Conservation (phyloP, 2,797 vertebrate genomes). For the Pogonophryne albipinna region DNA sequence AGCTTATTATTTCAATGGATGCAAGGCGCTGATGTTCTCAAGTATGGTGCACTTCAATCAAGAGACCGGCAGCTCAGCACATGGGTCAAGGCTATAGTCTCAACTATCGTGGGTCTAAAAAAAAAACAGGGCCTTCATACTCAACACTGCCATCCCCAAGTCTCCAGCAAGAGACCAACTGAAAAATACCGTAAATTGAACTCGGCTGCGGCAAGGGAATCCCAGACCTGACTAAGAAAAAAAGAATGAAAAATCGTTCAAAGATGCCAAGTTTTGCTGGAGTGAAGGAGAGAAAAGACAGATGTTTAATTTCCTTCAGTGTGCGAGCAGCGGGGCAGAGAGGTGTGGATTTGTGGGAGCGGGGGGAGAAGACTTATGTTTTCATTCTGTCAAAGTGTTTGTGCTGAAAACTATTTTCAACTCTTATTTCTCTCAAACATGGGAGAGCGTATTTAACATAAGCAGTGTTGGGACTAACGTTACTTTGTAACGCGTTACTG, state of each 20-base stretch:
- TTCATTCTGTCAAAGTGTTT: slow-evolving; percentile 74
- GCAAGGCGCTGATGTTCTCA: slow-evolving; percentile 84
- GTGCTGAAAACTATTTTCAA: slow-evolving; percentile 72
- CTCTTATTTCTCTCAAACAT: slow-evolving; percentile 67
- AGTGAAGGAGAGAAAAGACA: slow-evolving; percentile 74
- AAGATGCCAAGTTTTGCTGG: slow-evolving; percentile 75
- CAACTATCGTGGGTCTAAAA: slow-evolving; percentile 55
- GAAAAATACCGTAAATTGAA: slow-evolving; percentile 68
- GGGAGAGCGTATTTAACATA: slow-evolving; percentile 75
- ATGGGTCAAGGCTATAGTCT: slow-evolving; percentile 77
- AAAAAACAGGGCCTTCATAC: slow-evolving; percentile 26
- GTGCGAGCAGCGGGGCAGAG: slow-evolving; percentile 53
- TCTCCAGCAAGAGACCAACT: slow-evolving; percentile 37
- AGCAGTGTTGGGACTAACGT: too few relatives aligned
- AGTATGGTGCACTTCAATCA: slow-evolving; percentile 85
- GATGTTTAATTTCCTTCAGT: slow-evolving; percentile 79
- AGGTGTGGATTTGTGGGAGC: slow-evolving; percentile 63
- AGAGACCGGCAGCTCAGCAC: slow-evolving; percentile 68
- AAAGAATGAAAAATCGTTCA: slow-evolving; percentile 71
- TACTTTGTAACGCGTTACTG: too few relatives aligned
- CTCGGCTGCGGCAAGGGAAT: slow-evolving; percentile 80
- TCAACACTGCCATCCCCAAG: slow-evolving; percentile 8
- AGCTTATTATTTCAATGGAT: slow-evolving; percentile 86
- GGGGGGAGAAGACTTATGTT: slow-evolving; percentile 49
- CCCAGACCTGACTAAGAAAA: slow-evolving; percentile 72